phyloP scores from a whole-genome alignment of 2,888 invertebrate species.

The Drosophila demipolita region DNA sequence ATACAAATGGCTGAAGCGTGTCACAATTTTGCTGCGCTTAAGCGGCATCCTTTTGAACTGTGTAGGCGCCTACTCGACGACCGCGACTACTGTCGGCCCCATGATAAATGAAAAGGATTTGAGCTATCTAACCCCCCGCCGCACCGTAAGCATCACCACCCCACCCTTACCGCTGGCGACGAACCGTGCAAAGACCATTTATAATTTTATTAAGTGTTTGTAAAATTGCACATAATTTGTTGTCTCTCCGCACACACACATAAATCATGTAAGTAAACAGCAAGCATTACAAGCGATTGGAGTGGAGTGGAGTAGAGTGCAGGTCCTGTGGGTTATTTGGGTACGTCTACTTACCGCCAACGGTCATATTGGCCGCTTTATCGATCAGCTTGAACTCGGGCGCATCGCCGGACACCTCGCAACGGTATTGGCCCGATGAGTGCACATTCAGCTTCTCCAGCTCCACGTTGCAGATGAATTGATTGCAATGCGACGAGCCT shows the following conservation, averaged over 20 bases:
- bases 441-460: conserved; percentile 82
- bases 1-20: conserved; percentile 83
- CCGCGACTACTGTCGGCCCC: conserved; percentile 48
- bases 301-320: background rate
- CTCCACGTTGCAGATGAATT: conserved; percentile 85
- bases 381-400: conserved; percentile 87
- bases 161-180: conserved; percentile 23
- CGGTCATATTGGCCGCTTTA: conserved; percentile 87
- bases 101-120: conserved; percentile 79
- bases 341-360: conserved; percentile 86
- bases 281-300: conserved; percentile 11
- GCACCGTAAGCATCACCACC: background rate
- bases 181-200: conserved; percentile 77
- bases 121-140: conserved; percentile 9
- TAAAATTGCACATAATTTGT: conserved; percentile 82
- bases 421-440: conserved; percentile 87
- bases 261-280: conserved; percentile 58
- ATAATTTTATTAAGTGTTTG: conserved; percentile 82
- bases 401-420: conserved; percentile 88
- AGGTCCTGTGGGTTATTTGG: background rate
- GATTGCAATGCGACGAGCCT: conserved; percentile 84
- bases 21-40: conserved; percentile 80
- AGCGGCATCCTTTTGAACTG: conserved; percentile 75
- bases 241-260: conserved; percentile 58
- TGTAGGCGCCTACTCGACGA: conserved; percentile 38